Base-by-base conservation (phyloP, 2,888 invertebrate species). In the Drosophila greeni region DNA sequence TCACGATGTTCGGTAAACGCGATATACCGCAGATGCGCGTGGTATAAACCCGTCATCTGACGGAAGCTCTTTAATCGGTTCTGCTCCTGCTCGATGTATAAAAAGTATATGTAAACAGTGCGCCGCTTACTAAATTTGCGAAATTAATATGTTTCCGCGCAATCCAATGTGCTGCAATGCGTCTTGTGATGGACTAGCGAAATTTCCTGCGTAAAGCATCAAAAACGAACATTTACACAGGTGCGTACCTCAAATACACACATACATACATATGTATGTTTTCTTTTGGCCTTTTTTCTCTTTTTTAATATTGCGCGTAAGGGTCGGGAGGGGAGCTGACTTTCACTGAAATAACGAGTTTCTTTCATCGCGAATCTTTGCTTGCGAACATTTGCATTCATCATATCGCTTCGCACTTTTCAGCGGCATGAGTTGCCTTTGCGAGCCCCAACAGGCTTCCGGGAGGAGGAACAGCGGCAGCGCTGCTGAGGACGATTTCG, bases 61-160 rank as follows among this genome's bases (percentile, higher is more conserved):
- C 61, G 61, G 61, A 64, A 62, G 61, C 61, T 62, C 67, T 49
- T 66, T 67, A 67, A 67, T 67, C 58, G 68, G 67, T 66, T 47
- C 31, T 66, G 57, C 58, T 66, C 48, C 57, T 67, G 67, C 66
- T 57, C 68, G 37, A 37, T 49, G 37, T 49, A 57, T 33, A 57
- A 51, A 57, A 66, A 67, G 8, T 49, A 67, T 58, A 49, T 48
- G 36, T 37, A 69, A 53, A 66, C 47, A 60, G 61, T 68, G 45
- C 36, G 24, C 60, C 40, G 29, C 60, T 37, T 48, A 60, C 60
- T 69, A 69, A 5, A 47, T 31, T 31, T 5, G 45, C 61, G 34
- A 53, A 69, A 37, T 40, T 67, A 67, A 67, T 69, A 67, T 67
- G 66, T 48, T 60, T 36, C 23, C 36, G 42, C 18, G 40, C 47